Evolutionary conservation across 2,797 vertebrate genomes (phyloP).

Genomic region (Rousettus madagascariensis): DNA sequence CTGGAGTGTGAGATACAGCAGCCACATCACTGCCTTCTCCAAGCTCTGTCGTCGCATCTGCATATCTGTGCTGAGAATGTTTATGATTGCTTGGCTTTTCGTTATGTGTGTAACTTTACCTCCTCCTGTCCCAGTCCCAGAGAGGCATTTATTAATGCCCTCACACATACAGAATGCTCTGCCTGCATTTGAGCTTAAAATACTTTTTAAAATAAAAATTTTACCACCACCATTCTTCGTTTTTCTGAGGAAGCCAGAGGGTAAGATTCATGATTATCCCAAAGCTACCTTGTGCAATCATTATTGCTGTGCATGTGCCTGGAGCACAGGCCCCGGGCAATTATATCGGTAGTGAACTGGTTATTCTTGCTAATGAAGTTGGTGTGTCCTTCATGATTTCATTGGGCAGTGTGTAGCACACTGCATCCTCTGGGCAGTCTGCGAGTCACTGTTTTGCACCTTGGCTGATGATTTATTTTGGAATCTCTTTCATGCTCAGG

Average conservation of each 20-base stretch:
- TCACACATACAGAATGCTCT: neutral
- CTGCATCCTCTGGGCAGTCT: neutral
- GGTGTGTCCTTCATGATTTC: neutral
- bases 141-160: neutral
- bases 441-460: accelerated
- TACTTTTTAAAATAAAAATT: neutral
- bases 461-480: neutral
- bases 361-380: neutral
- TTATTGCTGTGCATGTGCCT: neutral
- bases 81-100: neutral
- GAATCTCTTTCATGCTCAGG: neutral
- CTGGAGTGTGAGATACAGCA: neutral
- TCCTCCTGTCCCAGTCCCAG: neutral
- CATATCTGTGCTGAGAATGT: neutral
- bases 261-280: accelerated
- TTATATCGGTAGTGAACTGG: neutral
- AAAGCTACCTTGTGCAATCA: accelerated
- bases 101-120: neutral
- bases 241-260: neutral
- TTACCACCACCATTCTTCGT: neutral
- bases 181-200: neutral
- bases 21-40: neutral
- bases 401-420: accelerated
- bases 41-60: accelerated
- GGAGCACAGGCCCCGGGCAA: neutral